These are phyloP conservation scores for Drosophila grimshawi DNA, from an alignment of 1,140 invertebrate genomes.

Conservation along the genomic window DNA sequence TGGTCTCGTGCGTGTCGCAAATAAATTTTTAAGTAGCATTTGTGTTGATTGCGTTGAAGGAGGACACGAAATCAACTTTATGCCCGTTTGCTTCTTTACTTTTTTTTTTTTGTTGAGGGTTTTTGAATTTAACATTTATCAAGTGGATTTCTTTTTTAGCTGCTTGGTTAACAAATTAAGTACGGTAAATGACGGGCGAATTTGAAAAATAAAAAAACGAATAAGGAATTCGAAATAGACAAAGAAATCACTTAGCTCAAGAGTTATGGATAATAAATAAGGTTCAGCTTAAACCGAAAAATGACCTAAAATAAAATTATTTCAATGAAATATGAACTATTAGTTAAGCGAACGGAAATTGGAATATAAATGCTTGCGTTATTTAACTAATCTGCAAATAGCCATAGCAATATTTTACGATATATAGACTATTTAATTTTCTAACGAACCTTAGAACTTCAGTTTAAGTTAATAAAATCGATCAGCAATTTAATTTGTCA, in stretches of 20 bases:
- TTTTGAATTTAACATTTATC: constrained; percentile 70
- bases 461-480: neutral
- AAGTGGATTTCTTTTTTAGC: constrained; percentile 64
- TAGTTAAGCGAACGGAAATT: neutral
- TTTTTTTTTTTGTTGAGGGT: constrained; percentile 45
- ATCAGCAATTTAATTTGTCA: neutral
- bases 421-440: neutral
- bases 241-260: neutral
- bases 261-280: constrained; percentile 20
- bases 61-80: constrained; percentile 66
- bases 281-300: neutral
- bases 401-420: neutral
- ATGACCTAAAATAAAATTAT: neutral
- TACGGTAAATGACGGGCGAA: constrained; percentile 41
- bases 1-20: constrained; percentile 75
- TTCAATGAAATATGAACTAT: neutral
- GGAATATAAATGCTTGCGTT: neutral
- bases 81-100: constrained; percentile 12
- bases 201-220: constrained; percentile 42
- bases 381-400: neutral
- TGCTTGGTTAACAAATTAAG: constrained; percentile 73
- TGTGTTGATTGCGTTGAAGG: constrained; percentile 82
- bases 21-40: constrained; percentile 83
- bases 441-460: no score
- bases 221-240: neutral